Percentiles rank a stretch among this genome's conserved stretches.
phyloP scores from a whole-genome alignment of 2,888 invertebrate genomes.

The Myathropa florea region DNA sequence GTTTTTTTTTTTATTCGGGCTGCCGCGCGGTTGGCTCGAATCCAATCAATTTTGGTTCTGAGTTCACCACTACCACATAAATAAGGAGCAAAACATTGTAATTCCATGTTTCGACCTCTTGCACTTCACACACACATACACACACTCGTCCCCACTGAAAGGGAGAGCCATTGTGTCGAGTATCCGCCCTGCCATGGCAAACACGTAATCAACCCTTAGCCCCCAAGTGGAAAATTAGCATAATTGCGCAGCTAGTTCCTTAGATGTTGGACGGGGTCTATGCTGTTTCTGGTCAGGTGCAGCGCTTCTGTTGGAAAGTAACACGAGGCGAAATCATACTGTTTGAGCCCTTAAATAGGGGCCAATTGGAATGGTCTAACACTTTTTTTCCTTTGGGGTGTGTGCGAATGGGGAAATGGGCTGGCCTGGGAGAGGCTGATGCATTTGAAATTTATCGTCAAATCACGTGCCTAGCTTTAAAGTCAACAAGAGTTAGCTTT shows the following conservation, averaged over 20 bases:
- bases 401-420: background rate
- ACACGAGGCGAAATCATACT: slow-evolving; percentile 43
- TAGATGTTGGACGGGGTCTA: background rate
- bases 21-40: slow-evolving; percentile 39
- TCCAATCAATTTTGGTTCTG: slow-evolving; percentile 63
- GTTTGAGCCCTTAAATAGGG: slow-evolving; percentile 29
- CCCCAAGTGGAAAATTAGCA: slow-evolving; percentile 62
- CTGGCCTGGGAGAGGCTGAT: slow-evolving; percentile 24
- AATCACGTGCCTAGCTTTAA: slow-evolving; percentile 69
- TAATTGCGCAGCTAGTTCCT: slow-evolving; percentile 57
- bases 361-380: slow-evolving; percentile 48
- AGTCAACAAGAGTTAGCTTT: slow-evolving; percentile 66
- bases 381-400: slow-evolving; percentile 21
- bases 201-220: slow-evolving; percentile 60
- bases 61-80: slow-evolving; percentile 61
- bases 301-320: slow-evolving; percentile 22
- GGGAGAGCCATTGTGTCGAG: slow-evolving; percentile 29
- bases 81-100: slow-evolving; percentile 63
- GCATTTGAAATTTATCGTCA: slow-evolving; percentile 63
- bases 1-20: slow-evolving; percentile 4
- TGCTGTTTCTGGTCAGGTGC: slow-evolving; percentile 44
- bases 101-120: slow-evolving; percentile 63
- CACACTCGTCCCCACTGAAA: background rate
- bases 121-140: slow-evolving; percentile 24
- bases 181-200: slow-evolving; percentile 47